Base-by-base conservation (phyloP, 2,888 invertebrate genomes). In the Rhamphomyia laevipes region DNA sequence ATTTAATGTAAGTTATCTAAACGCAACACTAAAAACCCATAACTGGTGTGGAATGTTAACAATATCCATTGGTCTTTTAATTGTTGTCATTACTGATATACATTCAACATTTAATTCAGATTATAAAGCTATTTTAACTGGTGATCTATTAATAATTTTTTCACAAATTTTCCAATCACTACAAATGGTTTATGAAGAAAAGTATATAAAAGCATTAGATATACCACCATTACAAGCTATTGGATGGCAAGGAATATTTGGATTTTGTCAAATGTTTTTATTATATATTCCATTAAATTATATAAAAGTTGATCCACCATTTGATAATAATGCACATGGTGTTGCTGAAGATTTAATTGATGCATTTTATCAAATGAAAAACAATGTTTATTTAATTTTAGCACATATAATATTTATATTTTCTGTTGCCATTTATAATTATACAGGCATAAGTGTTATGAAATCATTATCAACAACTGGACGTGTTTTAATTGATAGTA, bases 101-200 rank as follows among this genome's bases (percentile, higher is more conserved):
- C 59, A 60, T 23, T 60, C 61, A 1, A 47, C 57, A 43, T 52
- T 51, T 2, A 58, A 61, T 30, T 50, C 54, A 40, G 55, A 57
- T 48, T 31, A 47, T 2, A 91, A 91, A 67, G 82, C 82, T 46
- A 77, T 92, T 45, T 81, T 94, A 58, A 86, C 90, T 4, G 91
- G 87, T 0, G 85, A 87, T 66, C 65, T 86, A 53, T 73, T 87
- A 31, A 83, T 87, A 56, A 75, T 87, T 45, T 73, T 80, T 45
- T 85, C 86, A 0, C 84, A 84, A 64, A 80, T 96, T 44, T 80
- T 96, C 56, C 84, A 84, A 16, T 86, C 93, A 0, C 77, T 83
- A 49, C 94, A 95, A 73, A 92, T 95, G 86, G 92, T 96, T 1
- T 83, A 89, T 54, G 96, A 97, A 68, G 95, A 97, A 67, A 91